Base-by-base conservation (phyloP, 1,140 invertebrate species). In the Schlechtendalia chinensis region DNA sequence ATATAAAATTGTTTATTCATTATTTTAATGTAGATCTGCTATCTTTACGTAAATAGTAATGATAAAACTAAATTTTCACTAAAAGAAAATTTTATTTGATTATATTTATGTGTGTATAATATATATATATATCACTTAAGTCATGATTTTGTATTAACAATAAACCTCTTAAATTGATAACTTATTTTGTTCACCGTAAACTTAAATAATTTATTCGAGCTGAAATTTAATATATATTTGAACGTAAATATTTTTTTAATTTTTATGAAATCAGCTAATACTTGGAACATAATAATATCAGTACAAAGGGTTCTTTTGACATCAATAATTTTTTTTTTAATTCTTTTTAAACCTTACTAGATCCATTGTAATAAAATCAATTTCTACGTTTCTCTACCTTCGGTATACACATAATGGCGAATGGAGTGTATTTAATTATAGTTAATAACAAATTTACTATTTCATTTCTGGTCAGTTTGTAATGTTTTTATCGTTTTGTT, bases 131-230 rank as follows among this genome's bases (percentile, higher is more conserved):
- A 69, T 1, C 16, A 22, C 24, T 69, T 69, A 24, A 65, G 32
- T 65, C 32, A 67, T 22, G 65, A 45, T 67, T 67, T 67, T 63
- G n/a, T 11, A 45, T 67, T 67, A 67, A 45, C 17, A 45, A 39
- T 65, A 39, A 56, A 56, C 19, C 19, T n/a, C 61, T 32, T 45
- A 67, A 67, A 67, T 67, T 22, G 19, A 67, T 67, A 67, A 45
- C 65, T 45, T 22, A 4, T 67, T n/a, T n/a, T 19, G 14, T n/a
- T 47, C 22, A 67, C n/a, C 32, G 17, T 16, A 47, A 67, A 67
- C 32, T 22, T 22, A 67, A 67, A 67, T 47, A 67, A 67, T 19
- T 67, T 67, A 67, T 67, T 22, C 19, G n/a, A 45, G 5, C 5
- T n/a, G 29, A 67, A 39, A 29, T 32, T 29, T 65, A 29, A 32